Evolutionary conservation across 2,888 invertebrate genomes (phyloP), one percentile per base, ranked within the genome.

Genomic region (Julus scandinavius): DNA sequence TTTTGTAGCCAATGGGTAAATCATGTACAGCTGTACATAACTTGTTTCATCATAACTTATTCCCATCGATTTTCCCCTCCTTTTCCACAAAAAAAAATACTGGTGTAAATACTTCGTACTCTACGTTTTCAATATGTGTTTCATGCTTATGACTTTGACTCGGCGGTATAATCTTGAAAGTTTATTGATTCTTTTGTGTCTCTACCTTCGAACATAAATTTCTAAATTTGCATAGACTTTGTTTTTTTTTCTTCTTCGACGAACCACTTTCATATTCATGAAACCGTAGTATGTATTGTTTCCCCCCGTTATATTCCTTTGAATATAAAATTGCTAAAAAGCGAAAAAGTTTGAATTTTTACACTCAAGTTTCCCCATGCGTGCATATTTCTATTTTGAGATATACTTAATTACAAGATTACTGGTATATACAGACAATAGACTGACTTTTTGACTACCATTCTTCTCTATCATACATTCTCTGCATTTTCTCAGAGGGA

Each of bases 171-270:
- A 72, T 72, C 29, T 72, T 29, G 9, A 72, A 72, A 29, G 54
- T 13, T 20, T 72, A 72, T 72, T 58, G 58, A 58, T 58, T 72
- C 29, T 72, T 72, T 29, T 29, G 72, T n/a, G 72, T 20, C 72
- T 20, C 72, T 29, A 72, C 72, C 72, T 29, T 20, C 72, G 72
- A 29, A 72, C 72, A 72, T 72, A 72, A 20, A 58, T 72, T 72
- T 29, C 11, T 11, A 72, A 72, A 72, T 72, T 72, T 72, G 11
- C 72, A 72, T 72, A 72, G 29, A 6, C 20, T 17, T 54, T 72
- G 72, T 72, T 29, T n/a, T 58, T 58, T 72, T 29, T 72, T 63
- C 29, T 29, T n/a, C 9, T 50, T 50, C n/a, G 63, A 7, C n/a
- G 63, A 63, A 20, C 29, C 11, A 29, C 72, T 20, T 58, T 58